Evolutionary conservation across 1,140 invertebrate genomes (phyloP).

Genomic region (Tenebrio molitor): DNA sequence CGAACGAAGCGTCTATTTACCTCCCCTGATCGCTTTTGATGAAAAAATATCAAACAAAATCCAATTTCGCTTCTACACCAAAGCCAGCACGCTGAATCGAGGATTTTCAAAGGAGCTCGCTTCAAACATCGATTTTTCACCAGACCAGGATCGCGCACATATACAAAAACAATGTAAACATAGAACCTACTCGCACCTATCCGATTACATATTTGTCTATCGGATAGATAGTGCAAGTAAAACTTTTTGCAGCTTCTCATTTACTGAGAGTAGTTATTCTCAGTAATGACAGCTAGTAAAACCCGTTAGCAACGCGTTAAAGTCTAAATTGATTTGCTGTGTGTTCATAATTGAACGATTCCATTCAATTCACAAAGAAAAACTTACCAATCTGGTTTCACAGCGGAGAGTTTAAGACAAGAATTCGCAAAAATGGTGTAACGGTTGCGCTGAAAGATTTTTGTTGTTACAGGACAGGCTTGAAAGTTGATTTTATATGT

Average conservation of each 20-base stretch:
- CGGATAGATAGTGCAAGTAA: not conserved
- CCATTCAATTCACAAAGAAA: conserved; percentile 12
- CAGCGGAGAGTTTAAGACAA: conserved; percentile 1
- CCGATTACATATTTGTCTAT: not conserved
- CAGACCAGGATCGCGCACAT: not conserved
- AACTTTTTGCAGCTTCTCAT: not conserved
- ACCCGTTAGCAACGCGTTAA: not conserved
- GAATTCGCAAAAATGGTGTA: not conserved
- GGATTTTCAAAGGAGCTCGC: not conserved
- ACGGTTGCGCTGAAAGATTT: not conserved
- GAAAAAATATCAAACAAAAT: not conserved
- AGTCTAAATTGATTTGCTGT: conserved; percentile 10
- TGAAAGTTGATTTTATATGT: too few species aligned
- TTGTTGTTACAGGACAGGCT: not conserved
- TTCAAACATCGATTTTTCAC: not conserved
- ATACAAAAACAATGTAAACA: not conserved
- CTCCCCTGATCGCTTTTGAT: not conserved
- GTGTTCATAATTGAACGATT: conserved; percentile 25
- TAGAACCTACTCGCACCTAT: not conserved
- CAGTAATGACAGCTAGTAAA: not conserved
- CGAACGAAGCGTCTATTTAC: not conserved
- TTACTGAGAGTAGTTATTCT: not conserved
- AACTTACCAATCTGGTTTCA: not conserved
- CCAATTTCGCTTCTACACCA: not conserved
- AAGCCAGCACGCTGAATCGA: not conserved